A percentile compares a stretch with the other conserved stretches of the same genome.
Evolutionary conservation across 1,140 invertebrate species (phyloP).

Genomic region (Ceratoteleas bidentatus): DNA sequence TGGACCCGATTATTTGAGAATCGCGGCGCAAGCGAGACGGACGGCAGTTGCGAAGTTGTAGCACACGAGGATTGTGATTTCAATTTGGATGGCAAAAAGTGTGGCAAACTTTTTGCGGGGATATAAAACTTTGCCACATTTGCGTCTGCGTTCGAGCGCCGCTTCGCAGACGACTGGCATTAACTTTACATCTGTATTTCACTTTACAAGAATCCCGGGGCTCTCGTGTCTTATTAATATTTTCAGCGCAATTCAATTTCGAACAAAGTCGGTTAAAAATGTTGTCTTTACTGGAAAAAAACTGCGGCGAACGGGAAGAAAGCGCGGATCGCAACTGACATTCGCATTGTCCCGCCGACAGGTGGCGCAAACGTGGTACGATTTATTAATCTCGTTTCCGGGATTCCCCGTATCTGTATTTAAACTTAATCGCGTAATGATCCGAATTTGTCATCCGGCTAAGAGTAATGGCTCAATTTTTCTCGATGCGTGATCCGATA

Average conservation of each 20-base stretch:
- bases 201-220: constrained; percentile 18
- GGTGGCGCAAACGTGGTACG: no score
- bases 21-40: constrained; percentile 1
- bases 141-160: constrained; percentile 39
- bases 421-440: constrained; percentile 47
- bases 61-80: constrained; percentile 60
- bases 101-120: constrained; percentile 51
- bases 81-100: constrained; percentile 60
- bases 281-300: no score
- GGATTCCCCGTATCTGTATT: constrained; percentile 24
- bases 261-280: not conserved
- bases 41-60: constrained; percentile 49
- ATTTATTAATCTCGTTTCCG: no score
- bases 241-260: not conserved
- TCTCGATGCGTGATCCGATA: constrained; percentile 37
- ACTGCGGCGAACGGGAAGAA: no score
- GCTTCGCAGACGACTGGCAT: constrained; percentile 33
- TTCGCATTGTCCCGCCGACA: no score
- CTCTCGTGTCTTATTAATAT: constrained; percentile 12
- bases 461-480: constrained; percentile 50
- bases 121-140: constrained; percentile 57
- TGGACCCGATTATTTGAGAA: constrained; percentile 52
- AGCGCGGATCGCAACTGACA: no score
- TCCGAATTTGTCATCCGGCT: constrained; percentile 39
- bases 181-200: constrained; percentile 51